Conservation (phyloP, 1,140 invertebrate genomes). For the Melanaphis sacchari region DNA sequence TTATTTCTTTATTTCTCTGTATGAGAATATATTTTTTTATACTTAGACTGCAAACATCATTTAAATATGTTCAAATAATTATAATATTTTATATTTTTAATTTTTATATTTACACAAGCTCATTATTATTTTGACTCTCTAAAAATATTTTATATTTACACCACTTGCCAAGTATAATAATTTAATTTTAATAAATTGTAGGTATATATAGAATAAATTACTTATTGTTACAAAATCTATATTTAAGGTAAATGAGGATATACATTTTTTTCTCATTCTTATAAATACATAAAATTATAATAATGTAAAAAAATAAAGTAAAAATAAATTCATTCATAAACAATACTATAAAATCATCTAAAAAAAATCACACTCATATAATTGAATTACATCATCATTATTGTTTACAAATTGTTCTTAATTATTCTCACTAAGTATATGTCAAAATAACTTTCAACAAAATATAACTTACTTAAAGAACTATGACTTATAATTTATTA, state of each 20-base stretch:
- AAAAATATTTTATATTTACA: background rate
- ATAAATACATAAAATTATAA: background rate
- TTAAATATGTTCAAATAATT: background rate
- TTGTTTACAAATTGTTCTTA: background rate
- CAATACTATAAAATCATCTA: background rate
- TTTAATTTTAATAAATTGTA: background rate
- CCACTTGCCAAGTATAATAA: background rate
- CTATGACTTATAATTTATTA: conserved; percentile 36
- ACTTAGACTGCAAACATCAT: no score
- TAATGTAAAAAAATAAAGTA: background rate
- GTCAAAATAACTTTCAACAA: conserved; percentile 32
- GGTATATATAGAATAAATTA: background rate
- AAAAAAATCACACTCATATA: background rate
- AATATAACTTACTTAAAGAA: conserved; percentile 5
- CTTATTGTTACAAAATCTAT: background rate
- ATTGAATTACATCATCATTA: conserved; percentile 19
- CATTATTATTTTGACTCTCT: background rate
- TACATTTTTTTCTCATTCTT: background rate
- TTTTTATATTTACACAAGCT: no score
- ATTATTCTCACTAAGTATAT: background rate
- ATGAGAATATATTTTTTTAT: no score
- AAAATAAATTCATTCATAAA: background rate
- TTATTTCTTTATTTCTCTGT: no score
- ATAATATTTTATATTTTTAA: background rate
- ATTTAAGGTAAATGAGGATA: background rate